Conservation (phyloP, 2,797 vertebrate species). For the Sphenopsis melanotis region DNA sequence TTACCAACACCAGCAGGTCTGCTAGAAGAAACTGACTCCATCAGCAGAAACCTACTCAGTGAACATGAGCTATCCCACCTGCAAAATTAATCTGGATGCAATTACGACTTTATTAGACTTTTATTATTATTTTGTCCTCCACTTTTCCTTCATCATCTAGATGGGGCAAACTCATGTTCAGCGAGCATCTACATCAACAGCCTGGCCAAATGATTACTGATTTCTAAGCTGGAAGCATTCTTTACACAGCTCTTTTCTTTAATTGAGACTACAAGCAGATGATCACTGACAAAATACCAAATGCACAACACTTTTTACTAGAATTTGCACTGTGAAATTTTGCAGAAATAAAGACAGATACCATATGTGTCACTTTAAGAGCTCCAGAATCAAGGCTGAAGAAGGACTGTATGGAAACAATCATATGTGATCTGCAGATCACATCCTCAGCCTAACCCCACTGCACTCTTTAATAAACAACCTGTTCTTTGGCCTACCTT, state of each 20-base stretch:
- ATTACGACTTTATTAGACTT: not conserved
- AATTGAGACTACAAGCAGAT: not conserved
- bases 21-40: not conserved
- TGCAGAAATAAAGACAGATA: not conserved
- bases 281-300: not conserved
- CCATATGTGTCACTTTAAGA: not conserved
- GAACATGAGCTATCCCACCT: not conserved
- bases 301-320: not conserved
- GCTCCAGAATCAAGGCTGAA: not conserved
- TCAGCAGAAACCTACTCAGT: not conserved
- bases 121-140: not conserved
- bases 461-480: not conserved
- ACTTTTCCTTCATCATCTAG: not conserved
- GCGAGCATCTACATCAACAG: not conserved
- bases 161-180: not conserved
- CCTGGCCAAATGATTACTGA: not conserved
- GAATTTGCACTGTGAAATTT: not conserved
- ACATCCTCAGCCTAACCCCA: not conserved
- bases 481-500: not conserved
- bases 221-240: not conserved
- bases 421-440: not conserved
- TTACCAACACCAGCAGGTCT: not conserved
- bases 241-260: not conserved
- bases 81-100: not conserved
- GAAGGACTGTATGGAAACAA: not conserved